A percentile compares a stretch with the other conserved stretches of the same genome.
Conservation (phyloP, 1,140 invertebrate genomes). For the Lepidurus packardi region DNA sequence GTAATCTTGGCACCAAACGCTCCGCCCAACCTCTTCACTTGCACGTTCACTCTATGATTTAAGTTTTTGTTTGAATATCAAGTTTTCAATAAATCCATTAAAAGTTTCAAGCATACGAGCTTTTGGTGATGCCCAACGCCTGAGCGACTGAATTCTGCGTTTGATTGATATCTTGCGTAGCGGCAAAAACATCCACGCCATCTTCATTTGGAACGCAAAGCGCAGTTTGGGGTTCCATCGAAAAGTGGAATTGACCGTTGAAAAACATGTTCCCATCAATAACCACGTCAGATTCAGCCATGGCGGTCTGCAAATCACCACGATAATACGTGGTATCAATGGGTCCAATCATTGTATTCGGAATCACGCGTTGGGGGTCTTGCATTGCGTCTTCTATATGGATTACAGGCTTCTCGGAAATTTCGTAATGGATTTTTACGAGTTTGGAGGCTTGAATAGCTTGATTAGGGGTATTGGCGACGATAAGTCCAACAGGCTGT, state of each 20-base stretch:
- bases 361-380: constrained; percentile 16
- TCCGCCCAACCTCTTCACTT: constrained; percentile 61
- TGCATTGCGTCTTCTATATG: constrained; percentile 45
- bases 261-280: constrained; percentile 45
- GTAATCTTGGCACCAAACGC: constrained; percentile 64
- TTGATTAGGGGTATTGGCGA: constrained; percentile 45
- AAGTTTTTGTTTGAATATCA: neutral
- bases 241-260: constrained; percentile 48
- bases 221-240: constrained; percentile 47
- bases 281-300: constrained; percentile 29
- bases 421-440: constrained; percentile 46
- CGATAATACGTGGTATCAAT: neutral
- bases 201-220: constrained; percentile 45
- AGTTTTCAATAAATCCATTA: neutral
- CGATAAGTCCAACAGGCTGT: constrained; percentile 47
- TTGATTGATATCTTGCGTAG: constrained; percentile 62
- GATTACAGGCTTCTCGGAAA: constrained; percentile 45
- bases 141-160: constrained; percentile 55
- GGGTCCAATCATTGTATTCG: constrained; percentile 34
- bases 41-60: constrained; percentile 53
- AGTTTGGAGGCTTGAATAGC: constrained; percentile 44
- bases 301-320: constrained; percentile 37
- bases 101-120: constrained; percentile 40
- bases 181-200: constrained; percentile 44
- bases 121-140: constrained; percentile 49